Conservation (phyloP, 1,140 invertebrate species). For the Wiebesia pumilae region DNA sequence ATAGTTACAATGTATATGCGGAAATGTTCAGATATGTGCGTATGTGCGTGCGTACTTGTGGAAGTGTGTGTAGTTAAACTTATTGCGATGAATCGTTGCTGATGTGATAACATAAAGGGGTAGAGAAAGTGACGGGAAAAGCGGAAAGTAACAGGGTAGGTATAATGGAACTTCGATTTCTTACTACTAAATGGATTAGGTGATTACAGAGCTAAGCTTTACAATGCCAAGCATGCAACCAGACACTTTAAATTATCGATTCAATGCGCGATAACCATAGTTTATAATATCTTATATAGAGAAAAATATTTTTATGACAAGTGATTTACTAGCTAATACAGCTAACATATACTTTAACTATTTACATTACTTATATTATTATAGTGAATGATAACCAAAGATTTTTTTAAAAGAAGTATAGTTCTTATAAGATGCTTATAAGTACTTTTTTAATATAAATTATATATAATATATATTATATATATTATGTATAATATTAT, state of each 20-base stretch:
- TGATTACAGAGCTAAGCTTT: neutral
- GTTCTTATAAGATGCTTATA: too few relatives aligned
- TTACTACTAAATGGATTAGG: constrained; percentile 21
- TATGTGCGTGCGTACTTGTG: neutral
- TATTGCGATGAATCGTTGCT: neutral
- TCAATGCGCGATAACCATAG: neutral
- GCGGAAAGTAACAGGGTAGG: neutral
- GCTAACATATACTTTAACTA: neutral
- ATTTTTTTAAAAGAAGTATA: too few relatives aligned
- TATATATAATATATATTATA: too few relatives aligned
- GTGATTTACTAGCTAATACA: neutral
- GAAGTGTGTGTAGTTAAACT: neutral
- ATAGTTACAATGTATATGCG: neutral
- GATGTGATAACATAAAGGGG: neutral
- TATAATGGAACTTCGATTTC: constrained; percentile 13
- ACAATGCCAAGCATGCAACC: neutral
- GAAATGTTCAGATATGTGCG: neutral
- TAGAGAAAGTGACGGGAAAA: neutral
- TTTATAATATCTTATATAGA: too few relatives aligned
- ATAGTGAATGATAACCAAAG: too few relatives aligned
- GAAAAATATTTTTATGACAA: too few relatives aligned
- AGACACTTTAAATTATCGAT: neutral
- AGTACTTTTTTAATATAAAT: too few relatives aligned
- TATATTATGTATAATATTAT: too few relatives aligned
- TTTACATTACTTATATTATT: neutral